These are phyloP conservation scores for Minunthozetes semirufus DNA, from an alignment of 2,888 invertebrate species.

Conservation along the genomic window DNA sequence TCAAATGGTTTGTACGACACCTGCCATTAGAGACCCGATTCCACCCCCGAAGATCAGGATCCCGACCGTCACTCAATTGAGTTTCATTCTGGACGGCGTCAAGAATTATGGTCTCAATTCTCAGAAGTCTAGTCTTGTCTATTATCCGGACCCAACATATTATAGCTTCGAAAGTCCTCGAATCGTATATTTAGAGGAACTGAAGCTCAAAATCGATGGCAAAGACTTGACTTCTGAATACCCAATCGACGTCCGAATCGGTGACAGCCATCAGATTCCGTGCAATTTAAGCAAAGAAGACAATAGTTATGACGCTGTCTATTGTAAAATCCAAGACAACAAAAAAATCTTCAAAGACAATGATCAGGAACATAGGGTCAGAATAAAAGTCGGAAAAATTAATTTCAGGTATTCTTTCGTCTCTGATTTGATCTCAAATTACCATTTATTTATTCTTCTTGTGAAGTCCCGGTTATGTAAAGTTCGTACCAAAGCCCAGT, in stretches of 20 bases:
- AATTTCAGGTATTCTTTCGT: not conserved
- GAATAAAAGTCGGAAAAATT: slow-evolving; percentile 8
- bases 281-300: not conserved
- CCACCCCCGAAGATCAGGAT: not conserved
- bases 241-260: not conserved
- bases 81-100: slow-evolving; percentile 47
- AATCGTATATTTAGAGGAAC: not conserved
- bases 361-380: not conserved
- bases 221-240: slow-evolving; percentile 7
- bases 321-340: not conserved
- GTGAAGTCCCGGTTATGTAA: not conserved
- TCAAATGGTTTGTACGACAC: slow-evolving; percentile 45
- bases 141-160: slow-evolving; percentile 47
- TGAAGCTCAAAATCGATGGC: not conserved
- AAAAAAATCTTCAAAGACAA: not conserved
- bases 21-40: slow-evolving; percentile 33
- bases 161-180: slow-evolving; percentile 41
- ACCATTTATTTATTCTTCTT: not conserved
- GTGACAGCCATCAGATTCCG: not conserved
- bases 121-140: slow-evolving; percentile 42
- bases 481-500: not conserved
- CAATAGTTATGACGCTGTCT: not conserved
- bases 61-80: not conserved
- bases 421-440: not conserved
- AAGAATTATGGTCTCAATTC: slow-evolving; percentile 27